Base-by-base conservation (phyloP, 2,888 invertebrate genomes). In the Thereva nobilitata region DNA sequence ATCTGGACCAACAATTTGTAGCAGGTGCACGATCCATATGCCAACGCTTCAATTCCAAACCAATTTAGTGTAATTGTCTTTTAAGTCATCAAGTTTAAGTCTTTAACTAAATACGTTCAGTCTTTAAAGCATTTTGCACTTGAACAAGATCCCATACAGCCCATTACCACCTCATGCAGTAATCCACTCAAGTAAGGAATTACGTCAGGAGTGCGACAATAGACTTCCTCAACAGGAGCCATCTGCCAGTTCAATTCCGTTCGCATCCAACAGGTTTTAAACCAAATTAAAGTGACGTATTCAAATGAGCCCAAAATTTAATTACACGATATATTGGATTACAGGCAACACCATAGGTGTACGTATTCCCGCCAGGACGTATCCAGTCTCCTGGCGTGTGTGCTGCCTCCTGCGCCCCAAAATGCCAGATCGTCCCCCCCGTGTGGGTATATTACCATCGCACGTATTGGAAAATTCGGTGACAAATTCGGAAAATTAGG, bases 271-370 rank as follows among this genome's bases (percentile, higher is more conserved):
- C 67, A 69, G 69, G 69, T 69, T 69, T 67, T 69, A 69, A 69
- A 69, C 54, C 63, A 64, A 64, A 54, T 64, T 64, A 54, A 64
- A 64, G 54, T 64, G 64, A 64, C 64, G 45, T 64, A 64, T 64
- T 64, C 64, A 64, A 64, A 64, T 64, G 64, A 64, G 42, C 77
- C 79, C 76, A 76, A 79, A 80, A 80, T 80, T 80, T 80, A 80
- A 80, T 80, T 80, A 79, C 79, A 78, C 75, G 76, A 78, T 79
- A 80, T 79, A 80, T 80, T 80, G 80, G 79, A 80, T 80, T 80
- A 80, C 64, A 40, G 64, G 53, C 53, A 61, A 42, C 53, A 50
- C 49, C 61, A 53, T 64, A 64, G 64, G 64, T 64, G 64, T 41
- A 53, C 53, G 50, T 23, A 23, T 23, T 44, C 44, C 64, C 37